A percentile compares a stretch with the other conserved stretches of the same genome.
Evolutionary conservation across 2,797 vertebrate genomes (phyloP).

Genomic region (Leptatherina wallacei): DNA sequence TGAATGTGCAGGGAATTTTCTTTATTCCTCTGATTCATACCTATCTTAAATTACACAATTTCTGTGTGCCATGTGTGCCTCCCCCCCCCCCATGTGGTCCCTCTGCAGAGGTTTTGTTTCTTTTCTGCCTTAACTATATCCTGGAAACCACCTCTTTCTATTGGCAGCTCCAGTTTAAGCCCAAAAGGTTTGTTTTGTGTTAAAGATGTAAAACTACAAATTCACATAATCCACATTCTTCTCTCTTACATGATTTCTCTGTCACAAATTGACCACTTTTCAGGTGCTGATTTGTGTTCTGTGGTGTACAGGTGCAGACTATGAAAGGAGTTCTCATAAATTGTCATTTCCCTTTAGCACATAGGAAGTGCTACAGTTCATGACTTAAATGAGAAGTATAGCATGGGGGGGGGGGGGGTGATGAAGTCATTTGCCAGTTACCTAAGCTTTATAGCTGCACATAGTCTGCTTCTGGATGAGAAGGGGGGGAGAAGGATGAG

Average conservation of each 20-base stretch:
- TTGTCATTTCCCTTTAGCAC: constrained; percentile 25
- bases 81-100: not conserved
- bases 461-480: constrained; percentile 35
- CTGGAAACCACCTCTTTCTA: not conserved
- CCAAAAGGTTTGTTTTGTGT: constrained; percentile 2
- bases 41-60: constrained; percentile 34
- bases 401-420: constrained; percentile 39
- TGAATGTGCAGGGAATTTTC: not conserved
- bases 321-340: constrained; percentile 30
- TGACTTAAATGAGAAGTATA: constrained; percentile 59
- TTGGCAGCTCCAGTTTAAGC: not conserved
- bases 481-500: constrained; percentile 15
- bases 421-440: constrained; percentile 62
- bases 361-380: constrained; percentile 45
- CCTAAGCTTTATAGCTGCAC: constrained; percentile 69
- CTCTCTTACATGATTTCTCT: constrained; percentile 15
- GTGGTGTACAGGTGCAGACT: not conserved
- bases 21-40: not conserved
- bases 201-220: not conserved
- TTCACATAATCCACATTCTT: not conserved
- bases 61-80: not conserved
- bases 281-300: not conserved
- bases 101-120: not conserved
- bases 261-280: constrained; percentile 9
- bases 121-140: not conserved